Conservation (phyloP, 2,797 vertebrate genomes). For the Lepilemur septentrionalis region DNA sequence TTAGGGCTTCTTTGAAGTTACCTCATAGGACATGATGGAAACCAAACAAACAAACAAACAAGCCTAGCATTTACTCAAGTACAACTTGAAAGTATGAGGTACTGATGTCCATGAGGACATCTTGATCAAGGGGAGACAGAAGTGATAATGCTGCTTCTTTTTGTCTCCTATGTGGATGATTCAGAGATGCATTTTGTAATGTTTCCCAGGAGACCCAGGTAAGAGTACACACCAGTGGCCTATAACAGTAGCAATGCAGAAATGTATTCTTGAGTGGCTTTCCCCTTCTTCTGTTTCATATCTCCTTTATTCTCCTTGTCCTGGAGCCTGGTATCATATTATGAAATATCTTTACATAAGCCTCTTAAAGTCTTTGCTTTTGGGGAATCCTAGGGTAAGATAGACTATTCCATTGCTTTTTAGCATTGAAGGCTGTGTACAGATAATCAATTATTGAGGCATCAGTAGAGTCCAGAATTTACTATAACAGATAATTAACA, state of each 20-base stretch:
- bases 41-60: not conserved
- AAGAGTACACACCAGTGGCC: rapidly evolving
- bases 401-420: not conserved
- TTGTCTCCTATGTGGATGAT: not conserved
- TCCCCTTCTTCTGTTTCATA: not conserved
- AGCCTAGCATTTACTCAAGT: not conserved
- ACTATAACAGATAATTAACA: not conserved
- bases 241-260: no score
- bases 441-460: not conserved
- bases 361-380: not conserved
- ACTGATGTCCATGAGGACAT: not conserved
- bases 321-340: not conserved
- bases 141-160: not conserved
- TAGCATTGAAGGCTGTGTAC: not conserved
- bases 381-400: not conserved
- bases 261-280: not conserved
- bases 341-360: not conserved
- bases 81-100: not conserved
- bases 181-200: not conserved
- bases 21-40: not conserved
- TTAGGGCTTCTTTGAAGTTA: not conserved
- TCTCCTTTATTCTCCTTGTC: rapidly evolving
- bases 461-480: constrained; percentile 4
- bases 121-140: not conserved
- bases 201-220: not conserved